Percentiles rank a stretch among this genome's conserved stretches.
Conservation (phyloP, 1,140 invertebrate species). For the Probaryconus sp. region DNA sequence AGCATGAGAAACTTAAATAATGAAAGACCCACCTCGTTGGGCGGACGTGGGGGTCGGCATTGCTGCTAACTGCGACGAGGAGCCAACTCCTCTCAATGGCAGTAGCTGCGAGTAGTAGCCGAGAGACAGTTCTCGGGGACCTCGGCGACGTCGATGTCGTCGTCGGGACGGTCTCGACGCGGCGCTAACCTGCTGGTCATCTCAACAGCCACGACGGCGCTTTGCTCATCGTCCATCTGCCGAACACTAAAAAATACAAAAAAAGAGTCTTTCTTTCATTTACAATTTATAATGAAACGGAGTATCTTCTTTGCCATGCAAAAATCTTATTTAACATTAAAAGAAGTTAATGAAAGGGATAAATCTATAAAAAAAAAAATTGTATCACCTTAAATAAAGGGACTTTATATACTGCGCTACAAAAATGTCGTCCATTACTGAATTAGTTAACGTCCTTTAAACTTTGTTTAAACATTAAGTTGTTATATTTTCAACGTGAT, state of each 20-base stretch:
- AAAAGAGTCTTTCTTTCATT: no score
- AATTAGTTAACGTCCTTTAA: no score
- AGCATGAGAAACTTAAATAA: conserved; percentile 11
- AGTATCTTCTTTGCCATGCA: no score
- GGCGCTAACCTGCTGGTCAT: conserved; percentile 65
- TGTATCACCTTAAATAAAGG: no score
- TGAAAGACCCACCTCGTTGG: conserved; percentile 65
- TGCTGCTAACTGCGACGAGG: conserved; percentile 63
- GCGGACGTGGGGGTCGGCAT: conserved; percentile 61
- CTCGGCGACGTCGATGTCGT: conserved; percentile 63
- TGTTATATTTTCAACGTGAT: no score
- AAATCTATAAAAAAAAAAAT: no score
- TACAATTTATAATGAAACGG: background rate
- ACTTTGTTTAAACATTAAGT: no score
- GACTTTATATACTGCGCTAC: no score
- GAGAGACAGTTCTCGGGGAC: conserved; percentile 54
- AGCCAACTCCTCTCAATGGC: conserved; percentile 55
- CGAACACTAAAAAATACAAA: conserved; percentile 26
- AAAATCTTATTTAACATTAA: no score
- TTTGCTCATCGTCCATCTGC: conserved; percentile 61
- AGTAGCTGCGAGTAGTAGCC: conserved; percentile 54
- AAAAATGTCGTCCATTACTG: no score
- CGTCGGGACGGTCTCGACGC: conserved; percentile 65
- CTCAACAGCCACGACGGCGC: conserved; percentile 59
- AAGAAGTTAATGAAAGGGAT: no score